Evolutionary conservation across 2,113 vertebrate genomes (phyloP).

Genomic region (Mionectes macconnelli): DNA sequence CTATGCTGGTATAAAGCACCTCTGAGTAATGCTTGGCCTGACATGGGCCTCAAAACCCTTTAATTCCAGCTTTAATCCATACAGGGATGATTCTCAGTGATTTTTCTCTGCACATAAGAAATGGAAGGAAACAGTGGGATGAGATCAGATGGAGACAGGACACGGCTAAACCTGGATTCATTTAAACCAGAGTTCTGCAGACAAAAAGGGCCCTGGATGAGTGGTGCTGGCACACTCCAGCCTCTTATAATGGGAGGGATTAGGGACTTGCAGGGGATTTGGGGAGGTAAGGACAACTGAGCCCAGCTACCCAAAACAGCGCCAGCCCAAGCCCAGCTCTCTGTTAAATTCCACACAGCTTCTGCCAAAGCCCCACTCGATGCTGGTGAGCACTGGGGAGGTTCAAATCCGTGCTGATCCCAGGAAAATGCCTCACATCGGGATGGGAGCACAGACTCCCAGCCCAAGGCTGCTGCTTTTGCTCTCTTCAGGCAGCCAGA

Average conservation of each 20-base stretch:
- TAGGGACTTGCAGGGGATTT: background rate
- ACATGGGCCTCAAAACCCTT: background rate
- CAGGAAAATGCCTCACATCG: rapidly evolving
- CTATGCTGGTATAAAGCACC: background rate
- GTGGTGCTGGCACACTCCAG: rapidly evolving
- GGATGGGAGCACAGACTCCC: rapidly evolving
- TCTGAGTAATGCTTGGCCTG: background rate
- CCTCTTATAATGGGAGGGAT: no score
- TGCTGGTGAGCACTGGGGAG: rapidly evolving
- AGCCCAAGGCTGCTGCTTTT: rapidly evolving
- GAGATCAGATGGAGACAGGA: rapidly evolving
- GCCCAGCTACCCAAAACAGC: background rate
- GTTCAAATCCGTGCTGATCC: rapidly evolving
- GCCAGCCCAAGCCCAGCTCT: background rate
- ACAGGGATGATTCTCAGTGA: rapidly evolving
- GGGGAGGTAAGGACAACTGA: background rate
- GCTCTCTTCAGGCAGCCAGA: rapidly evolving
- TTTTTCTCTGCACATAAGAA: background rate
- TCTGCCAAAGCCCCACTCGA: rapidly evolving
- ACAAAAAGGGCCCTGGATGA: background rate
- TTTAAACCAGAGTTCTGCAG: rapidly evolving
- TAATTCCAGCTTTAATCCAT: background rate
- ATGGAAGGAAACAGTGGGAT: background rate
- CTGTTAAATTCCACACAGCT: rapidly evolving
- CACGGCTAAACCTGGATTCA: background rate